Base-by-base conservation (phyloP, 2,113 vertebrate species). In the Hirundichthys speculiger region DNA sequence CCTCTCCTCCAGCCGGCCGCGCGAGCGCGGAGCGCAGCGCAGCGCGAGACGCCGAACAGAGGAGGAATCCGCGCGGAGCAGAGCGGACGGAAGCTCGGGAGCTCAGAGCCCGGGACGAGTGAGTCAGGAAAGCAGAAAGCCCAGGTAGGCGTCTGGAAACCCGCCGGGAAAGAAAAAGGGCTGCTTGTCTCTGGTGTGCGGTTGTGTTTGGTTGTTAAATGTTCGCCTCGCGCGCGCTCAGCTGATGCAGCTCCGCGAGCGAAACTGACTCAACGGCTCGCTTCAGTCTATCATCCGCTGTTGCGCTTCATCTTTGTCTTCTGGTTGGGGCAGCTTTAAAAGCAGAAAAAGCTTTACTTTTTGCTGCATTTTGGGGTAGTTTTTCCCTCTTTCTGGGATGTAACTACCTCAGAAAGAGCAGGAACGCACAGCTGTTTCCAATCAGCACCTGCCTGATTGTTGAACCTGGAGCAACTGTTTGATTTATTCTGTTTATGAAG, bases 101-200 rank as follows among this genome's bases (percentile, higher is more conserved):
- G 41, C 41, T 2, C 25, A 0, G 16, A 45, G 24, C 39, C 50
- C 64, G 3, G 67, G 39, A 69, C 70, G 59, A 75, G 65, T 73
- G 69, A 12, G 14, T 10, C 9, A 14, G 3, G 3, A 13, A 1
- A 30, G 34, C 38, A 42, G 20, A 48, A 45, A 6, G 2, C 40
- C 7, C 49, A 19, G 86, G 86, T 87, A 84, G 21, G 88, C 75
- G 54, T 4, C 3, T 1, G 7, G 5, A 16, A 20, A 3, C 41
- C 53, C n/a, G n/a, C n/a, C n/a, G n/a, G n/a, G n/a, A n/a, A n/a
- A n/a, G n/a, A n/a, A n/a, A n/a, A n/a, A n/a, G n/a, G n/a, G 25
- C 25, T 27, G 25, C 25, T 27, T 27, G 3, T 27, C 25, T 27
- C 25, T 27, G 25, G 25, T 27, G 25, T 27, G 25, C 3, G 25